These are phyloP conservation scores for Philonicus albiceps DNA, from an alignment of 2,888 invertebrate genomes.

Conservation along the genomic window DNA sequence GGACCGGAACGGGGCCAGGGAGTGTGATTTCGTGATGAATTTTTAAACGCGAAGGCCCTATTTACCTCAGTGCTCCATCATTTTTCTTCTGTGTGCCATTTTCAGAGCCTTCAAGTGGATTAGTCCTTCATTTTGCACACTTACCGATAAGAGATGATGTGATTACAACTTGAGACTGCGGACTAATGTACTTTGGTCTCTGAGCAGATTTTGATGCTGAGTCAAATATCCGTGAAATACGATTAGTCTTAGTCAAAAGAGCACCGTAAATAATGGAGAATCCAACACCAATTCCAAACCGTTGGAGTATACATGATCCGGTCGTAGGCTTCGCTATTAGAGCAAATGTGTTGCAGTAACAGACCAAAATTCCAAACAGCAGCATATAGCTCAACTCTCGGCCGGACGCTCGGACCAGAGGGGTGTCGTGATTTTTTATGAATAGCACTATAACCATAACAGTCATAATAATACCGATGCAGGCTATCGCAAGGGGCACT, in stretches of 20 bases:
- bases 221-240: slow-evolving; percentile 71
- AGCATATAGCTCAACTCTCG: slow-evolving; percentile 72
- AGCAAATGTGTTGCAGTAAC: slow-evolving; percentile 71
- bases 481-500: slow-evolving; percentile 70
- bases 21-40: neutral
- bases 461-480: slow-evolving; percentile 70
- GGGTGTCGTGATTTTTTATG: slow-evolving; percentile 72
- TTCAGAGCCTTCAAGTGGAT: neutral
- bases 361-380: slow-evolving; percentile 69
- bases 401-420: slow-evolving; percentile 70
- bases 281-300: slow-evolving; percentile 73
- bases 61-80: neutral
- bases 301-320: slow-evolving; percentile 68
- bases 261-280: slow-evolving; percentile 72
- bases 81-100: neutral
- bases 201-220: slow-evolving; percentile 70
- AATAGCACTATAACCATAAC: slow-evolving; percentile 69
- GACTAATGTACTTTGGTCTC: slow-evolving; percentile 71
- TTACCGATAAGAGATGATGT: slow-evolving; percentile 65
- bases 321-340: slow-evolving; percentile 68
- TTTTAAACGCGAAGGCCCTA: neutral
- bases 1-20: neutral
- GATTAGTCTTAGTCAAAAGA: slow-evolving; percentile 72
- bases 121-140: slow-evolving; percentile 4
- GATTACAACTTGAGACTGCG: slow-evolving; percentile 71